Evolutionary conservation across 2,797 vertebrate genomes (phyloP).

Genomic region (Galaxias olidus): DNA sequence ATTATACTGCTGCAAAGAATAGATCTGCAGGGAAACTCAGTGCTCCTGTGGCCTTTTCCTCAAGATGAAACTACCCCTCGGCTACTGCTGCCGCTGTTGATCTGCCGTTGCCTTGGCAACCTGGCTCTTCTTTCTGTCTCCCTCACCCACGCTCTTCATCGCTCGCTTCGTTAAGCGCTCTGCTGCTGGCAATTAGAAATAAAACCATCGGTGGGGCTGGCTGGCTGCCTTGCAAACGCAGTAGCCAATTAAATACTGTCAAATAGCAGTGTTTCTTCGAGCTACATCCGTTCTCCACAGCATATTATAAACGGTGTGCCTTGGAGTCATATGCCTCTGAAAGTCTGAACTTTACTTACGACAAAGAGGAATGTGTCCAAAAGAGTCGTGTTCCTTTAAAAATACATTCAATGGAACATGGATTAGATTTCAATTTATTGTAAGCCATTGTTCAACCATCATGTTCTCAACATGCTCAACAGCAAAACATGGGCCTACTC

Average conservation of each 20-base stretch:
- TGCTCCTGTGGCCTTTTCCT: constrained; percentile 70
- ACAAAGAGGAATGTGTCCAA: constrained; percentile 44
- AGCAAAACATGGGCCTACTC: not conserved
- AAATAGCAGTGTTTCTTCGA: constrained; percentile 66
- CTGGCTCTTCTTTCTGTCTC: constrained; percentile 68
- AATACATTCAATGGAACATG: constrained; percentile 39
- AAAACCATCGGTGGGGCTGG: constrained; percentile 75
- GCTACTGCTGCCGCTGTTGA: constrained; percentile 68
- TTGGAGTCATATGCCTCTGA: constrained; percentile 55
- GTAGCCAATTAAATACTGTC: constrained; percentile 81
- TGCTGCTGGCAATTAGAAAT: constrained; percentile 81
- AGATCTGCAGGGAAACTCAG: constrained; percentile 63
- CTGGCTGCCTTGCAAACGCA: constrained; percentile 75
- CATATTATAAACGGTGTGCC: constrained; percentile 66
- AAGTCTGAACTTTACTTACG: constrained; percentile 44
- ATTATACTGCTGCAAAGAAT: constrained; percentile 54
- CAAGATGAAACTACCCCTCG: constrained; percentile 76
- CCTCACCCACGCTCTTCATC: constrained; percentile 45
- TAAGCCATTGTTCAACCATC: constrained; percentile 2
- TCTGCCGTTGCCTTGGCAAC: constrained; percentile 79
- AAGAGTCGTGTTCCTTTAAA: constrained; percentile 33
- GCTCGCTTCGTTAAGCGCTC: constrained; percentile 80
- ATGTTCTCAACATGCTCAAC: constrained; percentile 6
- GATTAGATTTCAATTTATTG: not conserved
- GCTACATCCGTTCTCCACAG: constrained; percentile 61